Evolutionary conservation across 2,888 invertebrate genomes (phyloP).

Genomic region (Nymphalis urticae): DNA sequence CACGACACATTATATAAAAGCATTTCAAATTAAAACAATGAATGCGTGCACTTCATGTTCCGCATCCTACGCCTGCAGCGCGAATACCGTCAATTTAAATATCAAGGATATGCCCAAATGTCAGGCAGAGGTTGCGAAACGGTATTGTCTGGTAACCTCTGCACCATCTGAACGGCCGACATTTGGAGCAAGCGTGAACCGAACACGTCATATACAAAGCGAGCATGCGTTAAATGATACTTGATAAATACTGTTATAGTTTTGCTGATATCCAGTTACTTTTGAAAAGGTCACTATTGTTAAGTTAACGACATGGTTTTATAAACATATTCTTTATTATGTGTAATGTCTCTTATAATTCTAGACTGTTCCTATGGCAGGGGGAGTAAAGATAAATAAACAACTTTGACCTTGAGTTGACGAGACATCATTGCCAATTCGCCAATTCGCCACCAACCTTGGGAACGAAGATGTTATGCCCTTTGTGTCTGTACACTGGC

Average conservation of each 20-base stretch:
- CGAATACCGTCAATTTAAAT: conserved; percentile 73
- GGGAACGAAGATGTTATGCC: no score
- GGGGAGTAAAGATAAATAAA: no score
- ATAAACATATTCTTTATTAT: no score
- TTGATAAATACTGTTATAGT: conserved; percentile 19
- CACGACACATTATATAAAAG: conserved; percentile 12
- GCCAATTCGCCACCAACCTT: no score
- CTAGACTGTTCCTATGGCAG: neutral
- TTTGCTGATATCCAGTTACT: neutral
- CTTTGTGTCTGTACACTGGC: no score
- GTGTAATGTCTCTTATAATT: conserved; percentile 5
- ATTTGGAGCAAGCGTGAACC: conserved; percentile 43
- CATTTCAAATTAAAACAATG: conserved; percentile 20
- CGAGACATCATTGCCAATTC: no score
- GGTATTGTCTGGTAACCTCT: conserved; percentile 64
- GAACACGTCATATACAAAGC: conserved; percentile 36
- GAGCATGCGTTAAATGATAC: conserved; percentile 26
- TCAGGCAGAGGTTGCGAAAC: conserved; percentile 66
- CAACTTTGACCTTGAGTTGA: no score
- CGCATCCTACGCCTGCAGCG: conserved; percentile 65
- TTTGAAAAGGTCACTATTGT: conserved; percentile 13
- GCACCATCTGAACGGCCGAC: conserved; percentile 41
- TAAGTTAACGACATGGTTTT: neutral
- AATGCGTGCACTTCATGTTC: conserved; percentile 48
- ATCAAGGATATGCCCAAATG: conserved; percentile 80